Conservation (phyloP, 2,888 invertebrate genomes). For the Brachyptera putata region DNA sequence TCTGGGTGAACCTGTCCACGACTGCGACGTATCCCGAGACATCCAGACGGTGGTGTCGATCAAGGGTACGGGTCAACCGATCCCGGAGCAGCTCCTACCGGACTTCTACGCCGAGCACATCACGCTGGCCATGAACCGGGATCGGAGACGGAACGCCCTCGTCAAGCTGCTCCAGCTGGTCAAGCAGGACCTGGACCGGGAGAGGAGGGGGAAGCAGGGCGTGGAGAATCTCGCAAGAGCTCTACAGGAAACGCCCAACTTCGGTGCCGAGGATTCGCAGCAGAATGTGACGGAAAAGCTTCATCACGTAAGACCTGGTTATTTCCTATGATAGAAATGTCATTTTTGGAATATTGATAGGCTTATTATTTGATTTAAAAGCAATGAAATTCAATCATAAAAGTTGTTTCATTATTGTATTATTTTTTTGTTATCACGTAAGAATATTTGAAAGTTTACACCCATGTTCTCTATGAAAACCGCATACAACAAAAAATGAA, state of each 20-base stretch:
- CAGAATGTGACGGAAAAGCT: conserved; percentile 88
- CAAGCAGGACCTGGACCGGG: conserved; percentile 81
- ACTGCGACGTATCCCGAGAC: conserved; percentile 55
- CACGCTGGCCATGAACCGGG: conserved; percentile 87
- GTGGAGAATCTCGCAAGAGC: conserved; percentile 85
- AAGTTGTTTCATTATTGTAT: too few species aligned
- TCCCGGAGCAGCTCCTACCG: conserved; percentile 78
- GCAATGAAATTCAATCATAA: too few species aligned
- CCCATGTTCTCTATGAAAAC: too few species aligned
- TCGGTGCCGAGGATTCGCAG: conserved; percentile 83
- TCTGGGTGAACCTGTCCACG: conserved; percentile 61
- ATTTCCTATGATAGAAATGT: too few species aligned
- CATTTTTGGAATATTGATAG: too few species aligned
- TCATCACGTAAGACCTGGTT: conserved; percentile 81
- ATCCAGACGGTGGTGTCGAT: conserved; percentile 60
- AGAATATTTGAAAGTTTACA: too few species aligned
- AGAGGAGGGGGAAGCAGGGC: conserved; percentile 83
- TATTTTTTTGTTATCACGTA: too few species aligned
- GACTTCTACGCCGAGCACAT: conserved; percentile 95
- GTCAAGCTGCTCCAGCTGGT: conserved; percentile 80
- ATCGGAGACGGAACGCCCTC: conserved; percentile 69
- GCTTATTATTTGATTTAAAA: too few species aligned
- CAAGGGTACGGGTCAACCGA: conserved; percentile 63
- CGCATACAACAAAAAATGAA: too few species aligned
- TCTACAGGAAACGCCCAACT: conserved; percentile 77